Conservation (phyloP, 2,888 invertebrate genomes). For the Gastracanthus pulcherrimus region DNA sequence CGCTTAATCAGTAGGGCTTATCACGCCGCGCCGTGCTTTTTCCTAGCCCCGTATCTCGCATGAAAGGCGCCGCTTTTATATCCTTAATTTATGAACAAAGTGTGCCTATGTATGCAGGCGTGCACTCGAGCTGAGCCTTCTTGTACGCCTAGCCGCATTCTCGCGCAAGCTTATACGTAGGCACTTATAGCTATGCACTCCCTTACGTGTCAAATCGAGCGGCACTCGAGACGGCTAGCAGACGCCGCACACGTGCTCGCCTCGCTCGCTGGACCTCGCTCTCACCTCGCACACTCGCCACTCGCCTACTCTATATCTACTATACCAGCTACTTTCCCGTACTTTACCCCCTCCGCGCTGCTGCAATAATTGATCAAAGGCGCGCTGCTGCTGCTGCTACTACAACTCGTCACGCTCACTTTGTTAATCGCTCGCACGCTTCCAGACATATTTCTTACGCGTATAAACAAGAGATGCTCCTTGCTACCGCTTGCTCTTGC, state of each 20-base stretch:
- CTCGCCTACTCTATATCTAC: not conserved
- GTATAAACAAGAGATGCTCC: too few species aligned
- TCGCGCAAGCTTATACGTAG: too few species aligned
- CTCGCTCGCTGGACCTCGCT: not conserved
- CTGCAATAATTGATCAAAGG: slow-evolving; percentile 37
- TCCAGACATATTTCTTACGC: slow-evolving; percentile 4
- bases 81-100: slow-evolving; percentile 33
- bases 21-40: not conserved
- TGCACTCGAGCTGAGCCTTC: not conserved
- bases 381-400: not conserved
- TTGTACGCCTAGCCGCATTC: not conserved
- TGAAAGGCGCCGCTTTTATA: slow-evolving; percentile 26
- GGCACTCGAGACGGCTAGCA: not conserved
- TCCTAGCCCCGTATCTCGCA: not conserved
- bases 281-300: slow-evolving; percentile 1
- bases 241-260: not conserved
- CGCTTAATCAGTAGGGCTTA: slow-evolving; percentile 34
- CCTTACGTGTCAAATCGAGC: not conserved
- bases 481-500: not conserved
- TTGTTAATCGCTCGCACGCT: slow-evolving; percentile 31
- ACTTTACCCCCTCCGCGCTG: slow-evolving; percentile 9
- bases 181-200: too few species aligned
- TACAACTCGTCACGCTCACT: slow-evolving; percentile 16
- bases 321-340: not conserved
- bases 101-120: not conserved